Evolutionary conservation across 1,140 invertebrate species (phyloP).

Genomic region (Lepeophtheirus salmonis): DNA sequence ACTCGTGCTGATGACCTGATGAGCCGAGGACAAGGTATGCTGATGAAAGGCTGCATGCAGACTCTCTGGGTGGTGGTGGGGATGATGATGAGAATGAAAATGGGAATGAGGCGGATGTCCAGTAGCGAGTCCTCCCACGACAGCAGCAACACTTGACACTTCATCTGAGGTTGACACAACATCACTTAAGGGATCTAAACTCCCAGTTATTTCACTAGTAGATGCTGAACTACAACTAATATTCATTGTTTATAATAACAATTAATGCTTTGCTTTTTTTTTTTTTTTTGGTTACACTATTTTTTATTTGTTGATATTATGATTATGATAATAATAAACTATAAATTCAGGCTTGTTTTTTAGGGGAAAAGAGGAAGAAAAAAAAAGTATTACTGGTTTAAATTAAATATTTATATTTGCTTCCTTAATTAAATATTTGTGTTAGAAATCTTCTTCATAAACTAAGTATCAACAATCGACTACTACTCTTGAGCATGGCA

Average conservation of each 20-base stretch:
- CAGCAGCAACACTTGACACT: not conserved
- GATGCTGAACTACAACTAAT: not conserved
- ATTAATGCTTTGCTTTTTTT: not conserved
- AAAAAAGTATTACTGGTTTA: not conserved
- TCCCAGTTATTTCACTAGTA: not conserved
- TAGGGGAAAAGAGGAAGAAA: no score
- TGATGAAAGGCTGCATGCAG: no score
- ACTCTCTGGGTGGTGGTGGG: no score
- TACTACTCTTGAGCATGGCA: no score
- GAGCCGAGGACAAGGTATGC: no score
- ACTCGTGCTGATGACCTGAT: no score
- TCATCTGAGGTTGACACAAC: not conserved
- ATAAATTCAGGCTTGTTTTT: no score
- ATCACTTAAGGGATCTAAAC: not conserved
- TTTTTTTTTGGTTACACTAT: not conserved
- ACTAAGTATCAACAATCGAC: not conserved
- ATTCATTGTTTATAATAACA: not conserved
- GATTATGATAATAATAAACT: not conserved
- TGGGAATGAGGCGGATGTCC: not conserved
- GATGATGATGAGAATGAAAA: not conserved
- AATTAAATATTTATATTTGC: not conserved
- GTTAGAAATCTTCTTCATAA: not conserved
- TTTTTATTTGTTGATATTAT: not conserved
- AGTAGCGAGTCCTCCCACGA: no score
- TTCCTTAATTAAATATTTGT: constrained; percentile 1